Evolutionary conservation across 2,113 vertebrate species (phyloP).

Genomic region (Sitta europaea): DNA sequence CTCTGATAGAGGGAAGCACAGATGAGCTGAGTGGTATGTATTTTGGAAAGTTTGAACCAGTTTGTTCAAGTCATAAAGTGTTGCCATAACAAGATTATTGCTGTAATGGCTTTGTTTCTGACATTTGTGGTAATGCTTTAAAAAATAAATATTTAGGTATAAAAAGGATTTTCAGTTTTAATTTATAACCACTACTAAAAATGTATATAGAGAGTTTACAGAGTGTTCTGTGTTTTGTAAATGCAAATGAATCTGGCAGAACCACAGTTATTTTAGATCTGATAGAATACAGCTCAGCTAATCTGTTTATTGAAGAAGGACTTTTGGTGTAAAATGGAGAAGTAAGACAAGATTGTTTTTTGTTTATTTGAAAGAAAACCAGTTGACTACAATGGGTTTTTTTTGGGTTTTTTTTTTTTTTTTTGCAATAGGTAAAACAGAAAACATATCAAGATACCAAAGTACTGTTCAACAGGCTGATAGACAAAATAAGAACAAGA

Average conservation of each 20-base stretch:
- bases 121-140: neutral
- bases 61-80: neutral
- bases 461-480: neutral
- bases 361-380: neutral
- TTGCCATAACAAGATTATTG: conserved; percentile 11
- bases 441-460: neutral
- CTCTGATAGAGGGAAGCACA: neutral
- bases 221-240: neutral
- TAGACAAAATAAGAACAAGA: neutral
- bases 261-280: neutral
- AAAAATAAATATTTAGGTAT: conserved; percentile 38
- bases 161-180: neutral
- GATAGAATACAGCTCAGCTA: neutral
- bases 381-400: neutral
- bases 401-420: neutral
- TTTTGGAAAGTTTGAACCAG: neutral
- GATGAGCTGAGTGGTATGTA: neutral
- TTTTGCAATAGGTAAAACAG: neutral
- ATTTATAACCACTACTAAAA: neutral
- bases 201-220: neutral
- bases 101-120: conserved; percentile 11
- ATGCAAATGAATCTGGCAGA: neutral
- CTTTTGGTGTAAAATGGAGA: neutral
- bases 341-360: neutral
- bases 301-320: neutral